Evolutionary conservation across 2,797 vertebrate genomes (phyloP), one percentile per base, ranked within the genome.

Genomic region (Manis javanica): DNA sequence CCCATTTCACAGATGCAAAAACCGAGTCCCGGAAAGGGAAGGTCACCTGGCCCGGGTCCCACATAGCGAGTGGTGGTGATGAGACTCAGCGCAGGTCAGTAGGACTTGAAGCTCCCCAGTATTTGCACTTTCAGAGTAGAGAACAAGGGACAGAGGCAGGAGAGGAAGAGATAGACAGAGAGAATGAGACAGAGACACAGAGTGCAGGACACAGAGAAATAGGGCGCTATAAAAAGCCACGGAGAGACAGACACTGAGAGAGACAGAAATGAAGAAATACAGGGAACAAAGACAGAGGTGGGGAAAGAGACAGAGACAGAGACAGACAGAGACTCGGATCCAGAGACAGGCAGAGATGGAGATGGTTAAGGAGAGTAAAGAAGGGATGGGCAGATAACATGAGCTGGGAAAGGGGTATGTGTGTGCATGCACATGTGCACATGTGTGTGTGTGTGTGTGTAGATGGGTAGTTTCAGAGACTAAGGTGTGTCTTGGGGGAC

Each of bases 1-100:
- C 94, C 96, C 97, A 96, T 94, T 97, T 96, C 94, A 92, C 94
- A 97, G 97, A 92, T 94, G 92, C 75, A 59, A 57, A 96, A 95
- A 96, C 94, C 37, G 90, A 96, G 92, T 68, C 53, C 16, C 49
- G 12, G 34, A 46, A 12, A 57, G 18, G 64, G 24, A 57, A 31
- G 53, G 66, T 55, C 53, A 95, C 75, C 88, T 68, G 53, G 74
- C 29, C 15, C 31, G 57, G 87, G 87, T 79, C 53, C 57, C n/a
- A 82, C 23, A 72, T 21, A 14, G 39, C 53, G 34, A 75, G 57
- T 7, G 10, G 49, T 24, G 51, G 57, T 34, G n/a, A 55, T 87
- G n/a, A 46, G 68, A 74, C 42, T 42, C 75, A 42, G 55, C 1
- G 29, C 7, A 39, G 61, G 55, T 66, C 55, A 63, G 63, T 71